These are phyloP conservation scores for Trichomalopsis sarcophagae DNA, from an alignment of 1,140 invertebrate genomes.

Conservation along the genomic window DNA sequence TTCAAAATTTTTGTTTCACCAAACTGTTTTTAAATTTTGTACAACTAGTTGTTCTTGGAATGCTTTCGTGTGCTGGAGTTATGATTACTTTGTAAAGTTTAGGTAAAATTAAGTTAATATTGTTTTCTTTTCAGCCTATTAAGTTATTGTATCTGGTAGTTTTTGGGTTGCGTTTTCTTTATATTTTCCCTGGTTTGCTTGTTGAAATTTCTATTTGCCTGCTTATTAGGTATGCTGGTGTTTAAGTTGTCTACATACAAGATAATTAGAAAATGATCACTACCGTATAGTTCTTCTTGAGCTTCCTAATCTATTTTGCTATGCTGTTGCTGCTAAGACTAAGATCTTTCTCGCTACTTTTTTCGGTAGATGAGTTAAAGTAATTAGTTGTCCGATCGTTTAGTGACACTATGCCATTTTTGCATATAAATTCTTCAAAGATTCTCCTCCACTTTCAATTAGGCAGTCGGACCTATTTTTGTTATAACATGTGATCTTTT, in stretches of 20 bases:
- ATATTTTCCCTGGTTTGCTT: neutral
- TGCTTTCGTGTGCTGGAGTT: neutral
- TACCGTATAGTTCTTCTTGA: neutral
- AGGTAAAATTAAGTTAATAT: neutral
- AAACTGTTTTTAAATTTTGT: neutral
- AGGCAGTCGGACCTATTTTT: neutral
- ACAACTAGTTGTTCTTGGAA: neutral
- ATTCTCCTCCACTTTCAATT: neutral
- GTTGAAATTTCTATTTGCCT: neutral
- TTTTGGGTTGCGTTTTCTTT: neutral
- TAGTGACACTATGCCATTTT: too few species aligned
- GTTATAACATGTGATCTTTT: neutral
- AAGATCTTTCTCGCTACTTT: too few species aligned
- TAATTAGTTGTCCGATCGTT: neutral
- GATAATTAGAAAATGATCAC: neutral
- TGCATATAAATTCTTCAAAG: neutral
- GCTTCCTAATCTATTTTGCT: too few species aligned
- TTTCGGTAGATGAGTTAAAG: too few species aligned
- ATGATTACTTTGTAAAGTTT: neutral
- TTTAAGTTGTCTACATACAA: neutral
- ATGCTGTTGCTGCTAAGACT: neutral
- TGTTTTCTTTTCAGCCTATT: neutral
- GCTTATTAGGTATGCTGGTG: neutral
- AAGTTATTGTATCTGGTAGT: neutral
- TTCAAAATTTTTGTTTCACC: constrained; percentile 6